phyloP scores from a whole-genome alignment of 2,113 vertebrate species.

The Tychaedon coryphoeus region DNA sequence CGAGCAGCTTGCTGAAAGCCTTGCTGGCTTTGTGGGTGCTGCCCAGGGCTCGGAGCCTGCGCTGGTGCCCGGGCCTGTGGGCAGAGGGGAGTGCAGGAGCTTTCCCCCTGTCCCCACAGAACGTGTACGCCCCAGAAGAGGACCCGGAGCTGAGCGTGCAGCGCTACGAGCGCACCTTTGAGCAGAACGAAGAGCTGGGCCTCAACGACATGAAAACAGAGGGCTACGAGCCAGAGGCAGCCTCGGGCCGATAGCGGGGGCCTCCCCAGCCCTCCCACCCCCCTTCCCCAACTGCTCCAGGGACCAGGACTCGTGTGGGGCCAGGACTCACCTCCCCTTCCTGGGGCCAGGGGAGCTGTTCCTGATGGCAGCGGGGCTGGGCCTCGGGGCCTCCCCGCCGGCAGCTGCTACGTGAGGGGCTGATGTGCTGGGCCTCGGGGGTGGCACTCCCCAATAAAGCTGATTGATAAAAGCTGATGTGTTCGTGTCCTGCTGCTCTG shows the following conservation, averaged over 20 bases:
- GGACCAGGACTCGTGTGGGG: fast-evolving
- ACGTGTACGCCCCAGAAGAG: constrained; percentile 88
- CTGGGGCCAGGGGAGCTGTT: not conserved
- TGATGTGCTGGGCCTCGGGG: not conserved
- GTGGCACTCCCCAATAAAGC: not conserved
- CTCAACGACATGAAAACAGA: constrained; percentile 95
- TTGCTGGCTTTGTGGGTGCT: not conserved
- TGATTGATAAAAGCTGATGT: not conserved
- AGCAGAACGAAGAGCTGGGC: constrained; percentile 93
- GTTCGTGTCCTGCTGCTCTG: fast-evolving
- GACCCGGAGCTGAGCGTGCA: constrained; percentile 87
- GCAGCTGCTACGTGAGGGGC: not conserved
- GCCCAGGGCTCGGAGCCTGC: not conserved
- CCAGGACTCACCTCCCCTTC: not conserved
- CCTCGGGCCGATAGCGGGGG: constrained; percentile 18
- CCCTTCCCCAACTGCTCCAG: fast-evolving
- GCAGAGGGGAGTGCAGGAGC: not conserved
- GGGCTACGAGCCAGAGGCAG: constrained; percentile 67
- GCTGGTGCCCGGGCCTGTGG: fast-evolving
- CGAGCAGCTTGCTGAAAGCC: fast-evolving
- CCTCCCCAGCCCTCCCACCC: fast-evolving
- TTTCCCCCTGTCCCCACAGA: constrained; percentile 66
- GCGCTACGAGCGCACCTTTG: constrained; percentile 82
- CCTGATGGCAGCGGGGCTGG: not conserved
- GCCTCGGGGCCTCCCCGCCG: not conserved